phyloP scores from a whole-genome alignment of 2,113 vertebrate species.

The Hydrolagus affinis region DNA sequence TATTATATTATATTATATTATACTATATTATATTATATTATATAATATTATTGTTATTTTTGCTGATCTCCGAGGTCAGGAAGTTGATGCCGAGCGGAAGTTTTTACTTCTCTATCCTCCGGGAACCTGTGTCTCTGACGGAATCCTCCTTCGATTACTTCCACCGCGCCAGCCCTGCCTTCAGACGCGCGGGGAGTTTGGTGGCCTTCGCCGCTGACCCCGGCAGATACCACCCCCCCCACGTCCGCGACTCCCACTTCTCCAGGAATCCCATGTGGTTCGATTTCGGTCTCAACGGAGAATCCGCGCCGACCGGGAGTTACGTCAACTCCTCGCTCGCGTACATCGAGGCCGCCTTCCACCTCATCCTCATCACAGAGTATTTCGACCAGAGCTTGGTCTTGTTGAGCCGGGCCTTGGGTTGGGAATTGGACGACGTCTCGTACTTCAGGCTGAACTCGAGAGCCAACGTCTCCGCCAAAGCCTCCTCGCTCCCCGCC shows the following conservation, averaged over 20 bases:
- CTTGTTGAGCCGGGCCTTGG: conserved; percentile 39
- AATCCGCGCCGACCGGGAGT: conserved; percentile 26
- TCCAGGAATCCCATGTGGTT: conserved; percentile 46
- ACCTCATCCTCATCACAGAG: conserved; percentile 44
- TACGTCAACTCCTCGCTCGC: conserved; percentile 33
- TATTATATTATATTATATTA: no score
- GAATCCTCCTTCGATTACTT: conserved; percentile 42
- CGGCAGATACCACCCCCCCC: conserved; percentile 34
- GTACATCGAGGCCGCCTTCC: conserved; percentile 38
- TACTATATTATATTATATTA: no score
- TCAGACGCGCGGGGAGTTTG: conserved; percentile 26
- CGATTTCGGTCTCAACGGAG: conserved; percentile 38
- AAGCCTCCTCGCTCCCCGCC: not conserved
- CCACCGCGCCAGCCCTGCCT: conserved; percentile 38
- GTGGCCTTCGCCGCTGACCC: conserved; percentile 37
- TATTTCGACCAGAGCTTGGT: conserved; percentile 47
- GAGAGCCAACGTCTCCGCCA: not conserved
- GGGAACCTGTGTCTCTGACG: conserved; percentile 41
- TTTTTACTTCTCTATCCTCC: conserved; percentile 43
- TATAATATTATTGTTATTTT: not conserved
- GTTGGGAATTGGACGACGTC: conserved; percentile 39
- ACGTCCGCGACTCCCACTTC: conserved; percentile 31
- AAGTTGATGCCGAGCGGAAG: conserved; percentile 38
- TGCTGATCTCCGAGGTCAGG: not conserved
- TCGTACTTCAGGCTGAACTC: conserved; percentile 40